Evolutionary conservation across 2,113 vertebrate genomes (phyloP).

Genomic region (Tetrax tetrax): DNA sequence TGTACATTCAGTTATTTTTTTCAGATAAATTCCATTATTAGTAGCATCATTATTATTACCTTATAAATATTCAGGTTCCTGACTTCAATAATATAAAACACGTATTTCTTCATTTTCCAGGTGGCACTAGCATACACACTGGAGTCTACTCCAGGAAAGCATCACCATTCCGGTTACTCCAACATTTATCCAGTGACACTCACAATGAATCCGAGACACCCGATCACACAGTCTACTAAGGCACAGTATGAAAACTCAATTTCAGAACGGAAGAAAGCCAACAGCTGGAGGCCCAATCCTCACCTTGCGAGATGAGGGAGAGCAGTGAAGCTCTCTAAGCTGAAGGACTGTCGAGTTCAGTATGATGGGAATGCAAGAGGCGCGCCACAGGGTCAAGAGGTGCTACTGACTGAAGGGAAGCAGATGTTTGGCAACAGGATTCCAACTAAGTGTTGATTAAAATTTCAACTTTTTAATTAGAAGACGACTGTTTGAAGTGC

Average conservation of each 20-base stretch:
- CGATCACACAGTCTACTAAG: neutral
- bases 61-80: neutral
- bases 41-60: neutral
- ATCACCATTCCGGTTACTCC: neutral
- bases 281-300: neutral
- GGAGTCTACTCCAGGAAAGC: neutral
- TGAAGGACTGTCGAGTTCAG: neutral
- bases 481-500: neutral
- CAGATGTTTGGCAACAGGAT: neutral
- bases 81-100: neutral
- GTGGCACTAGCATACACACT: neutral
- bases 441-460: neutral
- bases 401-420: neutral
- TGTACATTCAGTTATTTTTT: neutral
- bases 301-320: neutral
- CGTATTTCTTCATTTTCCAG: neutral
- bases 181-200: neutral
- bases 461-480: slow-evolving; percentile 10
- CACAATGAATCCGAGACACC: neutral
- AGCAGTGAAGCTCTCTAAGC: neutral
- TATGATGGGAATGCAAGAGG: neutral
- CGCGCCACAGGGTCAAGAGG: neutral
- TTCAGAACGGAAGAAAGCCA: neutral
- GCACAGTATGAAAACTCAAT: neutral
- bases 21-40: neutral